These are phyloP conservation scores for Archaeoteleia sp. DNA, from an alignment of 2,888 invertebrate genomes.

Conservation along the genomic window DNA sequence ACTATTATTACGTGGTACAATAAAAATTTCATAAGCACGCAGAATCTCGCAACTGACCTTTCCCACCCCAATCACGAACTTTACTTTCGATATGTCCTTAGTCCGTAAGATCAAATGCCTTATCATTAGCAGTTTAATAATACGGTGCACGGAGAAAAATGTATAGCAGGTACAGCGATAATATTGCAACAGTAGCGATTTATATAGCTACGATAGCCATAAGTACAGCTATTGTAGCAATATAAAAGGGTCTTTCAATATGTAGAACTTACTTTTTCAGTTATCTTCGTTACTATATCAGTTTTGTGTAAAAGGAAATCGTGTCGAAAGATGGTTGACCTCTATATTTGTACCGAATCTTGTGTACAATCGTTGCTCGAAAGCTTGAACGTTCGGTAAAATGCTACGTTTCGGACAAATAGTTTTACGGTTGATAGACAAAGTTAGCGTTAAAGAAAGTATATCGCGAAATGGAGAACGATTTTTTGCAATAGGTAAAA, in stretches of 20 bases:
- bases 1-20: slow-evolving; percentile 69
- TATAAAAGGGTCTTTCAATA: slow-evolving; percentile 30
- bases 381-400: slow-evolving; percentile 16
- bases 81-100: too few species aligned
- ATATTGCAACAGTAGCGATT: too few species aligned
- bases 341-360: not conserved
- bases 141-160: slow-evolving; percentile 57
- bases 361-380: slow-evolving; percentile 12
- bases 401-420: slow-evolving; percentile 43
- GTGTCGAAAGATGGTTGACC: slow-evolving; percentile 40
- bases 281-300: slow-evolving; percentile 40
- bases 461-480: slow-evolving; percentile 19
- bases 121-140: slow-evolving; percentile 43
- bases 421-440: slow-evolving; percentile 13
- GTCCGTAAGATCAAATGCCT: slow-evolving; percentile 18
- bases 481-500: slow-evolving; percentile 22
- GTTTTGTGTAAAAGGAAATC: slow-evolving; percentile 25
- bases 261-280: slow-evolving; percentile 9
- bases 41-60: slow-evolving; percentile 49
- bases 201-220: too few species aligned
- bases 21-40: slow-evolving; percentile 73
- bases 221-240: too few species aligned
- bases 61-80: slow-evolving; percentile 24
- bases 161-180: slow-evolving; percentile 36
- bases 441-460: slow-evolving; percentile 1